These are phyloP conservation scores for Tupaia tana DNA, from an alignment of 2,113 vertebrate genomes.

Conservation along the genomic window DNA sequence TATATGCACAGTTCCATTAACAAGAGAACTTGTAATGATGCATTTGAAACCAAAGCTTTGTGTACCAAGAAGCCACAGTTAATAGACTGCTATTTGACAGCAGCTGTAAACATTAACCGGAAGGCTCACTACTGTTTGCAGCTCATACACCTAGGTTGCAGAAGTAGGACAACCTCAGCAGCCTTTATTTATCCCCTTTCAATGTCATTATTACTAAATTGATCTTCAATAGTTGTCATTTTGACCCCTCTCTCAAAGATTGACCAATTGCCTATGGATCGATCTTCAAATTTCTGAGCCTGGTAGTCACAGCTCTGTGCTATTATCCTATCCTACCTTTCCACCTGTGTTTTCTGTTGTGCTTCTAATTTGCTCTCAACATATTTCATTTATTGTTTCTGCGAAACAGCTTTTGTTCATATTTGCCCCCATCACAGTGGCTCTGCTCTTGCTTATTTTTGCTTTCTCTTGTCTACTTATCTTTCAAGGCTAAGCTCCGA, in stretches of 20 bases:
- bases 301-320: neutral
- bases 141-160: neutral
- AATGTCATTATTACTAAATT: neutral
- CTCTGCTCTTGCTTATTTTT: neutral
- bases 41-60: neutral
- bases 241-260: neutral
- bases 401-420: neutral
- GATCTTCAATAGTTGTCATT: neutral
- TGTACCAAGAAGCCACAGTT: neutral
- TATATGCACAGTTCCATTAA: neutral
- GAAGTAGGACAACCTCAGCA: neutral
- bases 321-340: neutral
- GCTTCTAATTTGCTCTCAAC: constrained; percentile 20
- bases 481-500: neutral
- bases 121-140: neutral
- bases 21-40: neutral
- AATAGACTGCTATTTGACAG: neutral
- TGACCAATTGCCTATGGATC: neutral
- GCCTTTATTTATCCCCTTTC: neutral
- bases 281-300: neutral
- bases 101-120: neutral
- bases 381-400: constrained; percentile 1
- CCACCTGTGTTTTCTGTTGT: neutral
- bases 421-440: neutral
- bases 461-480: neutral